A percentile compares a stretch with the other conserved stretches of the same genome.
phyloP scores from a whole-genome alignment of 2,888 invertebrate species.

The Netelia melanura region DNA sequence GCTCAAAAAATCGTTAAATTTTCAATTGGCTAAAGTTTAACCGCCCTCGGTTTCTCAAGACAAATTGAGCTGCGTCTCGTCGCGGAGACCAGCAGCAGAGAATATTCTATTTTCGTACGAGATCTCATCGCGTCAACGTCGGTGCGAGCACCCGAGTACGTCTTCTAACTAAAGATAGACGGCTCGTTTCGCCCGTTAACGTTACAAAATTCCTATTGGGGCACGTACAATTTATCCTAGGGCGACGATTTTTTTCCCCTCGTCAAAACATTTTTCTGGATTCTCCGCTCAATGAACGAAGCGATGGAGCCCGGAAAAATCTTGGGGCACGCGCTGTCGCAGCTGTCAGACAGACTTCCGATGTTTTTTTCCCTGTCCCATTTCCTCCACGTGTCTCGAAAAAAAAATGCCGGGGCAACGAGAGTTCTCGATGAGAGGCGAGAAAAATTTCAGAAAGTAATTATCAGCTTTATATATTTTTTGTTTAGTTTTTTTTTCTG shows the following conservation, averaged over 20 bases:
- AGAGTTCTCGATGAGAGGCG: not conserved
- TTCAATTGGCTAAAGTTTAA: conserved; percentile 31
- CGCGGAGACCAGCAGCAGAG: conserved; percentile 72
- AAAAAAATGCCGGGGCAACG: not conserved
- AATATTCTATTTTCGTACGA: conserved; percentile 83
- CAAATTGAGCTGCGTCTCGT: conserved; percentile 62
- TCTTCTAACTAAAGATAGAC: conserved; percentile 78
- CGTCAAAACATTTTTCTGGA: conserved; percentile 7
- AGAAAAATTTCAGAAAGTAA: too few species aligned
- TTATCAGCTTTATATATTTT: not conserved
- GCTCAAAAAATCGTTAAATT: conserved; percentile 22
- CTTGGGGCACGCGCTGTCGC: conserved; percentile 46
- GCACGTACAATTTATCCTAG: conserved; percentile 41
- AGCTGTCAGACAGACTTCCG: conserved; percentile 31
- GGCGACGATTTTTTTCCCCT: conserved; percentile 47
- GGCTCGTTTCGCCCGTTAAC: conserved; percentile 59
- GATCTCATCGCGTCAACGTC: conserved; percentile 76
- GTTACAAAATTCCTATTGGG: conserved; percentile 68
- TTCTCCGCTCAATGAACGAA: not conserved
- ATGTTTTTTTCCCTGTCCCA: not conserved
- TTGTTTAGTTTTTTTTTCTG: not conserved
- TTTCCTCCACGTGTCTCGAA: conserved; percentile 34
- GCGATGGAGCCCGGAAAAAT: not conserved
- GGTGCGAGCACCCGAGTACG: conserved; percentile 56
- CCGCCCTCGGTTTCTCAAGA: conserved; percentile 38